Percentiles rank a stretch among this genome's conserved stretches.
Evolutionary conservation across 2,888 invertebrate genomes (phyloP).

Genomic region (Linnaemya tessellans): DNA sequence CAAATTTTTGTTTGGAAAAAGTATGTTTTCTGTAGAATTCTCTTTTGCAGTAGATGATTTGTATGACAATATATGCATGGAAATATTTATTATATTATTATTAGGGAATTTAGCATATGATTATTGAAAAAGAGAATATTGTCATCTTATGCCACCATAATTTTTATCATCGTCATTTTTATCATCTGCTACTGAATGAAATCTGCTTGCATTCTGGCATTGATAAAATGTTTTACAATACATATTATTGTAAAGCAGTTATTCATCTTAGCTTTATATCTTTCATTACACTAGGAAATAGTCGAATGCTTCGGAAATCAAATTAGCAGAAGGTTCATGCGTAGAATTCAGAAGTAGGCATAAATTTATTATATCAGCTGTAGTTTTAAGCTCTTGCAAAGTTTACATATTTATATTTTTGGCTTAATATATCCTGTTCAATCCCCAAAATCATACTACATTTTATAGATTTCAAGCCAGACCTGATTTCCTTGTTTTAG

Average conservation of each 20-base stretch:
- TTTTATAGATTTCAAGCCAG: too few species aligned
- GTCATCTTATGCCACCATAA: constrained; percentile 31
- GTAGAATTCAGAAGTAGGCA: too few species aligned
- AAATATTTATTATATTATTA: constrained; percentile 46
- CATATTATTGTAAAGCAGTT: constrained; percentile 52
- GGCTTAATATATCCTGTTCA: too few species aligned
- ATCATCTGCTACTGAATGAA: constrained; percentile 21
- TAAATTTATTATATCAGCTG: too few species aligned
- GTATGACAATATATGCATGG: constrained; percentile 56
- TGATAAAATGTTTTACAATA: constrained; percentile 50
- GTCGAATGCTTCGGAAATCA: too few species aligned
- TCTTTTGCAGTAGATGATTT: constrained; percentile 19
- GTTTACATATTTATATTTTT: too few species aligned
- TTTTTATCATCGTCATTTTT: constrained; percentile 11
- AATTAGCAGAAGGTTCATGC: too few species aligned
- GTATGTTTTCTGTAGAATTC: neutral
- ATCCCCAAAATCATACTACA: too few species aligned
- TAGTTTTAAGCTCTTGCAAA: too few species aligned
- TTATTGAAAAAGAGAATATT: constrained; percentile 12
- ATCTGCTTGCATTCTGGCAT: constrained; percentile 37
- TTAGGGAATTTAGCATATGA: constrained; percentile 52
- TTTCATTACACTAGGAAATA: too few species aligned
- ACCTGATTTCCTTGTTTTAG: too few species aligned
- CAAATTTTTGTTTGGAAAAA: neutral
- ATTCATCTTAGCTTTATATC: neutral